phyloP scores from a whole-genome alignment of 1,140 invertebrate genomes.

The Rhopalosiphum maidis region DNA sequence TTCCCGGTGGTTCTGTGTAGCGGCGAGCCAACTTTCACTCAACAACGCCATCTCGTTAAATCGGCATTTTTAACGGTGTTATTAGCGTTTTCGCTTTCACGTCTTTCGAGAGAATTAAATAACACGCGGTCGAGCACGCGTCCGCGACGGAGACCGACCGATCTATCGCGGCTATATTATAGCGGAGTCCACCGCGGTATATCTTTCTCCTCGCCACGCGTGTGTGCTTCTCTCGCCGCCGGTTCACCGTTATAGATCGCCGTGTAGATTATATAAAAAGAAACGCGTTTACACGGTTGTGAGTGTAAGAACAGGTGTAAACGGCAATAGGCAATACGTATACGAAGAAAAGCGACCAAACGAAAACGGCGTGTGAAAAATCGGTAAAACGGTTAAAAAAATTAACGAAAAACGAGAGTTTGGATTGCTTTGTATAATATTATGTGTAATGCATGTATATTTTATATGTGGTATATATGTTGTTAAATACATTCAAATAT shows the following conservation, averaged over 20 bases:
- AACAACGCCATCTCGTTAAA: constrained; percentile 36
- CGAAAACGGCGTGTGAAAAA: neutral
- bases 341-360: neutral
- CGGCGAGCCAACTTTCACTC: constrained; percentile 53
- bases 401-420: neutral
- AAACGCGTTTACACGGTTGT: neutral
- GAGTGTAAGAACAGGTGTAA: neutral
- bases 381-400: neutral
- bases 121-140: neutral
- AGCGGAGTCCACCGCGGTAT: neutral
- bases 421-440: neutral
- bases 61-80: constrained; percentile 58
- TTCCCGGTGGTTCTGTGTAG: constrained; percentile 29
- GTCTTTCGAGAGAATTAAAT: constrained; percentile 56
- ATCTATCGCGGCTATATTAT: neutral
- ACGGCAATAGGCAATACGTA: neutral
- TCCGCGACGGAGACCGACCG: constrained; percentile 30
- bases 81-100: constrained; percentile 57
- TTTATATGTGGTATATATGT: no score
- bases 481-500: no score
- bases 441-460: neutral
- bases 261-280: constrained; percentile 15
- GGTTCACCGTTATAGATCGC: constrained; percentile 32
- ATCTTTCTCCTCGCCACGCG: constrained; percentile 43
- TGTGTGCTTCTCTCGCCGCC: neutral